Conservation (phyloP, 2,797 vertebrate genomes). For the Epinephelus coioides region DNA sequence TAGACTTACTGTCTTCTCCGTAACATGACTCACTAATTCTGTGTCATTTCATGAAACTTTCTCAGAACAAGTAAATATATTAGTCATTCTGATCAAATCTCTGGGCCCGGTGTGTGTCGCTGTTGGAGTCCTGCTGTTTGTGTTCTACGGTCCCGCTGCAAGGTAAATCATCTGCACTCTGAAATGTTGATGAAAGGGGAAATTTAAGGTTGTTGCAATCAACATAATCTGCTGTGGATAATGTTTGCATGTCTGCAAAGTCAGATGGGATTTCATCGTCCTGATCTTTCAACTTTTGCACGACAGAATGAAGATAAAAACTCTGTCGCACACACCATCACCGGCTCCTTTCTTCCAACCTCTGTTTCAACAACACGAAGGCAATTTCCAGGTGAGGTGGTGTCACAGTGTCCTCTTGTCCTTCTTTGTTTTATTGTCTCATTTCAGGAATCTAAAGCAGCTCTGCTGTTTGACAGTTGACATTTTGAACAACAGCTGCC, state of each 20-base stretch:
- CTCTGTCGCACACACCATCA: constrained; percentile 61
- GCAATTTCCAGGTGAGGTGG: constrained; percentile 67
- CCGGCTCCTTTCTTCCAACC: constrained; percentile 76
- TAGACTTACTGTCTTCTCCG: neutral
- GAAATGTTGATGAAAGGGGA: neutral
- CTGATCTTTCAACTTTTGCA: neutral
- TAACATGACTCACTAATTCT: constrained; percentile 43
- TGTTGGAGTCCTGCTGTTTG: constrained; percentile 52
- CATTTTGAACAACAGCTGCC: neutral
- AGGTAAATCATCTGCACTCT: constrained; percentile 54
- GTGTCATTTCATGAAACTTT: neutral
- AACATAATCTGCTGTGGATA: neutral
- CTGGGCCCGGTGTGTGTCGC: constrained; percentile 46
- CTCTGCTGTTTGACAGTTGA: neutral
- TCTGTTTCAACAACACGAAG: constrained; percentile 64
- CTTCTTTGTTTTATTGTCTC: neutral
- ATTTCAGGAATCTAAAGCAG: neutral
- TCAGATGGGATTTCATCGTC: neutral
- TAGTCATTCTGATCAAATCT: constrained; percentile 44
- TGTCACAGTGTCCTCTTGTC: neutral
- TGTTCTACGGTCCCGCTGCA: constrained; percentile 40
- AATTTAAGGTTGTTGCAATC: neutral
- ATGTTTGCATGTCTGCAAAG: neutral
- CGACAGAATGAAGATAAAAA: constrained; percentile 73
- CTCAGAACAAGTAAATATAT: constrained; percentile 25